Percentiles rank a stretch among this genome's conserved stretches.
Conservation (phyloP, 1,140 invertebrate genomes). For the Drosophila tropicalis region DNA sequence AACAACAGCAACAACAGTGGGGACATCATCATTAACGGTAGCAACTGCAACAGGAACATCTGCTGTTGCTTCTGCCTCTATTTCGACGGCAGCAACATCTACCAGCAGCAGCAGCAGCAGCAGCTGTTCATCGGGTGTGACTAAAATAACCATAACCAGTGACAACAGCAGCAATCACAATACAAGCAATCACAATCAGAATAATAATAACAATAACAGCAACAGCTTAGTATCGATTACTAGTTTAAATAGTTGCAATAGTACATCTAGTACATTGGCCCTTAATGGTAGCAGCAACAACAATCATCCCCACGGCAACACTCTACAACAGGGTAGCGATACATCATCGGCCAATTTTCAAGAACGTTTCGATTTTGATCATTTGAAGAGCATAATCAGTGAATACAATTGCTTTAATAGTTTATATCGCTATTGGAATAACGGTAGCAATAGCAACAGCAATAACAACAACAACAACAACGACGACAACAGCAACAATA, state of each 20-base stretch:
- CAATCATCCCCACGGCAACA: slow-evolving; percentile 17
- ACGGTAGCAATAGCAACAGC: slow-evolving; percentile 42
- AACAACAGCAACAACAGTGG: slow-evolving; percentile 17
- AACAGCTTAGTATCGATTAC: slow-evolving; percentile 68
- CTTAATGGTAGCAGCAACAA: slow-evolving; percentile 35
- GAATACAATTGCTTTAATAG: slow-evolving; percentile 77
- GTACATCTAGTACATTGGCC: slow-evolving; percentile 56
- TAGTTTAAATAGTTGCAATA: slow-evolving; percentile 66
- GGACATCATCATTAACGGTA: slow-evolving; percentile 37
- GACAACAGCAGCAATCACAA: slow-evolving; percentile 34
- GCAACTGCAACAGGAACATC: slow-evolving; percentile 16
- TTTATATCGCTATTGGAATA: slow-evolving; percentile 77
- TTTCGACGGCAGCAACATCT: slow-evolving; percentile 29
- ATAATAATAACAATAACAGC: slow-evolving; percentile 4
- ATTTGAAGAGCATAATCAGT: slow-evolving; percentile 73
- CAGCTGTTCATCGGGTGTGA: slow-evolving; percentile 41
- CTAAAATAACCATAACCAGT: slow-evolving; percentile 57
- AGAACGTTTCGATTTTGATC: slow-evolving; percentile 75
- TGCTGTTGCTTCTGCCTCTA: neutral
- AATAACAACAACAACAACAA: slow-evolving; percentile 11
- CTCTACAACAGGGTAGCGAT: slow-evolving; percentile 52
- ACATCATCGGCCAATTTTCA: slow-evolving; percentile 79
- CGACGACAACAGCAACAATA: slow-evolving; percentile 16
- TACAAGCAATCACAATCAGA: slow-evolving; percentile 17
- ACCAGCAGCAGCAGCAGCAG: slow-evolving; percentile 39